Evolutionary conservation across 2,888 invertebrate genomes (phyloP).

Genomic region (Escarpia spicata): DNA sequence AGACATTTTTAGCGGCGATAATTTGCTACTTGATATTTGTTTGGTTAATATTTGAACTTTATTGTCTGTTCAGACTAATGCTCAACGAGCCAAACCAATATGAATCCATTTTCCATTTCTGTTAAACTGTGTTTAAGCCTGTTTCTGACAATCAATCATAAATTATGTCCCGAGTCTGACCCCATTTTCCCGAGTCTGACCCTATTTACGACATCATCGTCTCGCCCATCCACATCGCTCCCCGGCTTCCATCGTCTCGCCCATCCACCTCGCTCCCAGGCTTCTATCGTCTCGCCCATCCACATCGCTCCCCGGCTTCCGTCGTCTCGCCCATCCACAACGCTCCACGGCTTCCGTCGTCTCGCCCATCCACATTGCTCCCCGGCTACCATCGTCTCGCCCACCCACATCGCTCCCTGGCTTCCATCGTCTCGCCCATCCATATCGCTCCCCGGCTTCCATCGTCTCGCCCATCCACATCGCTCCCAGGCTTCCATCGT

Average conservation of each 20-base stretch:
- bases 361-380: not conserved
- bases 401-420: not conserved
- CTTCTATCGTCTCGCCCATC: not conserved
- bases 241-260: too few relatives aligned
- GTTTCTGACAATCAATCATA: too few relatives aligned
- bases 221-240: not conserved
- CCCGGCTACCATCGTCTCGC: not conserved
- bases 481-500: too few relatives aligned
- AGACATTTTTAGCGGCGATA: not conserved
- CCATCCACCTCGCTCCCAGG: too few relatives aligned
- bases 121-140: not conserved
- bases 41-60: not conserved
- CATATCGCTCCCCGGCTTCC: too few relatives aligned
- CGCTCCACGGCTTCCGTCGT: not conserved
- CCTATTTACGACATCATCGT: not conserved
- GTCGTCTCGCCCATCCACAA: too few relatives aligned
- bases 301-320: not conserved
- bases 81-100: not conserved
- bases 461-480: not conserved
- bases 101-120: not conserved
- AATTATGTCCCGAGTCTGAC: too few relatives aligned
- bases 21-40: not conserved
- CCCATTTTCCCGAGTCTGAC: too few relatives aligned
- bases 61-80: not conserved
- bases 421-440: not conserved